Base-by-base conservation (phyloP, 2,113 vertebrate species). In the Formicarius rufipectus region DNA sequence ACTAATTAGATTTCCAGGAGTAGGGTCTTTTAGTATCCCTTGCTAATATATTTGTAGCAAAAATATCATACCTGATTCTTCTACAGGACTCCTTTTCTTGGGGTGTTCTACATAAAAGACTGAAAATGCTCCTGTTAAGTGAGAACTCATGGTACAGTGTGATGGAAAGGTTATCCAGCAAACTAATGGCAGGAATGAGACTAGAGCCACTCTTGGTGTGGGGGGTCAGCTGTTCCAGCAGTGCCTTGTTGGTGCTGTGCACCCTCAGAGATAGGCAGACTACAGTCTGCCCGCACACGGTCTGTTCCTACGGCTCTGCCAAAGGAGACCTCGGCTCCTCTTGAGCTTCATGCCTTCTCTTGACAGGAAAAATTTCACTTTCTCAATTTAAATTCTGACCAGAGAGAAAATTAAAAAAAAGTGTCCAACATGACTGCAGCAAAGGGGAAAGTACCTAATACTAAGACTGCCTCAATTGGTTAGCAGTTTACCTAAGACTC, bases 271-370 rank as follows among this genome's bases (percentile, higher is more conserved):
- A 10, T 31, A 68, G 73, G 4, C 2, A 13, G 45, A 4, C 17
- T 33, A 6, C 2, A 12, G 40, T 14, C 44, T 75, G 31, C 33
- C 85, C 4, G 0, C 9, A 4, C 20, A 3, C 0, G 1, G 23
- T 21, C 62, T 42, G 20, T 30, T 63, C 52, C 52, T 75, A 9
- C 1, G 8, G 60, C 49, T 52, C 39, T 35, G 4, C 35, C 27
- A 10, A 30, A 42, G 74, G n/a, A 13, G 22, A 22, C 21, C 50
- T 47, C 69, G 44, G 12, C 44, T 74, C 25, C 16, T 82, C 20
- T 12, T 9, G 28, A 1, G 1, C 14, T 15, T 56, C 4, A 0
- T 45, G 24, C 2, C 9, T 8, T 27, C 18, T 50, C 18, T 63
- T 53, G 14, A 64, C 87, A 37, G 2, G 33, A 68, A 87, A 79